Conservation (phyloP, 2,113 vertebrate genomes). For the Sprattus sprattus region DNA sequence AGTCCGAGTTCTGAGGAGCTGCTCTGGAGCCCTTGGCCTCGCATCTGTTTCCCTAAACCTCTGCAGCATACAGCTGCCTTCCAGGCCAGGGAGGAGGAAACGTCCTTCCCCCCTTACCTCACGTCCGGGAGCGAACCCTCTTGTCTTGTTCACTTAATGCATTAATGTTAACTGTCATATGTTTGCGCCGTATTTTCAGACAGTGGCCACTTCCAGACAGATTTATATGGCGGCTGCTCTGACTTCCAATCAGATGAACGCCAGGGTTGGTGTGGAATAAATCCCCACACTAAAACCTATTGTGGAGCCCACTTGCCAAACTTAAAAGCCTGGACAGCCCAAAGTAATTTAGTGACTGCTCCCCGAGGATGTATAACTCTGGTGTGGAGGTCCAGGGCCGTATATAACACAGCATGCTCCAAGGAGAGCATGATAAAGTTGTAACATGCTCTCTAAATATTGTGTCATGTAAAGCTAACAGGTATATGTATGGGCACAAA, state of each 20-base stretch:
- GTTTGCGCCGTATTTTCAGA: slow-evolving; percentile 38
- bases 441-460: slow-evolving; percentile 22
- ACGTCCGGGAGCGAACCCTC: slow-evolving; percentile 32
- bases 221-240: slow-evolving; percentile 37
- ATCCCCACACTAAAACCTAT: slow-evolving; percentile 33
- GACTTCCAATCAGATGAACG: slow-evolving; percentile 41
- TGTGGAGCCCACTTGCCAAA: slow-evolving; percentile 44
- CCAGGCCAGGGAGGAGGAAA: slow-evolving; percentile 34
- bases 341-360: slow-evolving; percentile 48
- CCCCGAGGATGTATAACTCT: slow-evolving; percentile 38
- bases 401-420: slow-evolving; percentile 17
- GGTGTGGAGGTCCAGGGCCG: slow-evolving; percentile 27
- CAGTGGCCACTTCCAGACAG: slow-evolving; percentile 43
- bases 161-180: slow-evolving; percentile 49
- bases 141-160: slow-evolving; percentile 52
- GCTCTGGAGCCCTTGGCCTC: neutral
- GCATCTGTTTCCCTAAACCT: slow-evolving; percentile 43
- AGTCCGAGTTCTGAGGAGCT: slow-evolving; percentile 22
- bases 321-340: slow-evolving; percentile 41
- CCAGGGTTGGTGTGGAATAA: slow-evolving; percentile 29
- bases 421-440: slow-evolving; percentile 20
- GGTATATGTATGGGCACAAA: neutral
- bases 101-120: slow-evolving; percentile 33
- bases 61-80: slow-evolving; percentile 40
- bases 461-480: slow-evolving; percentile 15